These are phyloP conservation scores for Neofelis nebulosa DNA, from an alignment of 2,113 vertebrate genomes.

Conservation along the genomic window DNA sequence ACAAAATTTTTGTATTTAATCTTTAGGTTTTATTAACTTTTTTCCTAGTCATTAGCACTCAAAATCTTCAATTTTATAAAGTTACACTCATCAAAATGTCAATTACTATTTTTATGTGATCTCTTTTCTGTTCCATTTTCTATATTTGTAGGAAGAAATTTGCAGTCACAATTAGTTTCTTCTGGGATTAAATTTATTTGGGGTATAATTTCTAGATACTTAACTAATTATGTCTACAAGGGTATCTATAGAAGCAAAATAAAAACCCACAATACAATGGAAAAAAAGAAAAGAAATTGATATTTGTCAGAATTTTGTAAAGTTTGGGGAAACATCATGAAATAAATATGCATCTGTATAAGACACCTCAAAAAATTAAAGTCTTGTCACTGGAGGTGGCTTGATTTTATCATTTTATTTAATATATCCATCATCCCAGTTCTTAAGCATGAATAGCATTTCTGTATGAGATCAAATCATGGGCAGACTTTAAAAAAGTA, in stretches of 20 bases:
- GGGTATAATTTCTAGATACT: neutral
- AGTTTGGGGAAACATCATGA: neutral
- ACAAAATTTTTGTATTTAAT: neutral
- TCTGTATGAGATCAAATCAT: neutral
- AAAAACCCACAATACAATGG: neutral
- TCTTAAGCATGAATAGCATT: neutral
- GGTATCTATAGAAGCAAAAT: neutral
- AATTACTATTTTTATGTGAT: neutral
- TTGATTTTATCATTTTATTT: neutral
- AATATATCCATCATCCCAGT: neutral
- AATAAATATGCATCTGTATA: neutral
- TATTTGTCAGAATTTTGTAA: neutral
- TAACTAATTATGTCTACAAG: slow-evolving; percentile 1
- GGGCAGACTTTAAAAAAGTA: neutral
- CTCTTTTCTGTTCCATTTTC: neutral
- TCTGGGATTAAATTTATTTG: neutral
- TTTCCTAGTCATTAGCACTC: neutral
- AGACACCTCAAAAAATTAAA: neutral
- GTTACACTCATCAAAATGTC: neutral
- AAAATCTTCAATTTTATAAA: neutral
- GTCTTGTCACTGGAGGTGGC: neutral
- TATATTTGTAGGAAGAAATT: neutral
- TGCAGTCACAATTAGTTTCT: neutral
- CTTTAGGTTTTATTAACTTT: neutral
- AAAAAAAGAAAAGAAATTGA: neutral